A percentile compares a stretch with the other conserved stretches of the same genome.
Conservation (phyloP, 2,888 invertebrate genomes). For the Barypeithes pellucidus region DNA sequence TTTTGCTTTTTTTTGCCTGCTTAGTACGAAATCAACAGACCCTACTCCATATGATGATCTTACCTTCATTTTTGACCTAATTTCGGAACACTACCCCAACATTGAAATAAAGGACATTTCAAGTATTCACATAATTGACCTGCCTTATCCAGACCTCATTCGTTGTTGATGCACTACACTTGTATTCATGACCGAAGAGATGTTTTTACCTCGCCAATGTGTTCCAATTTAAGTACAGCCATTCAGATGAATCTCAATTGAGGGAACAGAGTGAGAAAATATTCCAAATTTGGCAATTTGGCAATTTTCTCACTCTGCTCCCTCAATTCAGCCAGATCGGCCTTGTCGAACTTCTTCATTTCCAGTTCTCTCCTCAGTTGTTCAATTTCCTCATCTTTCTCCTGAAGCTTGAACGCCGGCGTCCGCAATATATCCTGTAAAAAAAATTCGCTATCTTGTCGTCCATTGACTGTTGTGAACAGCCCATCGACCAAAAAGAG, state of each 20-base stretch:
- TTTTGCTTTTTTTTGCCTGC: constrained; percentile 42
- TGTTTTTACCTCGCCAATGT: too few species aligned
- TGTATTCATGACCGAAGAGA: too few species aligned
- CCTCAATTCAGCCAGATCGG: constrained; percentile 75
- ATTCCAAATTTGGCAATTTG: too few species aligned
- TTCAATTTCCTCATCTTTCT: constrained; percentile 71
- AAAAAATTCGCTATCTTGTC: constrained; percentile 62
- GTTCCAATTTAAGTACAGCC: too few species aligned
- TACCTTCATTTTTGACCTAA: constrained; percentile 59
- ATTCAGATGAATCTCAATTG: too few species aligned
- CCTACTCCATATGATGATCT: constrained; percentile 56
- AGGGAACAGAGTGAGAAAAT: constrained; percentile 56
- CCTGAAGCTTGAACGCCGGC: constrained; percentile 62
- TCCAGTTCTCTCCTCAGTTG: constrained; percentile 75
- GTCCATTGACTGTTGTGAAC: constrained; percentile 52
- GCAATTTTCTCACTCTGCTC: constrained; percentile 71
- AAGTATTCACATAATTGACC: constrained; percentile 59
- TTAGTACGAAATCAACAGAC: constrained; percentile 59
- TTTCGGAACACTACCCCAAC: constrained; percentile 62
- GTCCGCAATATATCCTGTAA: constrained; percentile 65
- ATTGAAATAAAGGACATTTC: constrained; percentile 58
- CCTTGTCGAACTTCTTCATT: constrained; percentile 77
- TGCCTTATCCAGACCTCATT: constrained; percentile 58
- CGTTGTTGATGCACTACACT: constrained; percentile 68
- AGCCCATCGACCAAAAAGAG: constrained; percentile 38